Base-by-base conservation (phyloP, 1,140 invertebrate genomes). In the Asobara japonica region DNA sequence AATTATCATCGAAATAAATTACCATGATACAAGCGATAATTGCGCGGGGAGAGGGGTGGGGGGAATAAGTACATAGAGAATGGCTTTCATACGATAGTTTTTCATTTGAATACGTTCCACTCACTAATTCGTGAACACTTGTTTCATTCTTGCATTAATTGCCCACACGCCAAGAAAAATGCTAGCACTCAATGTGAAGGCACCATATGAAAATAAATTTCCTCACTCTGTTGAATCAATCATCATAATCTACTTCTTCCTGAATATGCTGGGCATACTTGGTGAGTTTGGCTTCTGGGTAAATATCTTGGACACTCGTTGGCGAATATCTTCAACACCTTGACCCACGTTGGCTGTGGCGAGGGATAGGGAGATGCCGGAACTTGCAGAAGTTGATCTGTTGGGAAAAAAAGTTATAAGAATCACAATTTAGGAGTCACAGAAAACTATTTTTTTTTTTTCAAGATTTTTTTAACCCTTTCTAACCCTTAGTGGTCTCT, bases 291-390 rank as follows among this genome's bases (percentile, higher is more conserved):
- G 80, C 65, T 89, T 89, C 11, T 88, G 84, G 33, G 89, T 89
- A 75, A 91, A 91, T 68, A 91, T 91, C 74, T 91, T 91, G 25
- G 89, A 90, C 74, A 91, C 84, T 76, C 88, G 85, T 69, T 90
- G 89, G 22, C 88, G 85, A 88, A 91, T 89, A 31, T 91, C 90
- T 78, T 91, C 90, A 38, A 91, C 89, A 11, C 89, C 89, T 73
- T 90, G 88, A n/a, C 88, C 89, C 13, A 89, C 88, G 71, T 89
- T 89, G 10, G 81, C 84, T 0, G 84, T 83, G 8, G 85, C 83
- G 71, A 86, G 79, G 22, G 86, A 84, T 4, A 89, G 72, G 0
- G 84, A 86, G 5, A 88, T 71, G 1, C 85, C 80, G 1, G 83
- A 84, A 72, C 80, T 81, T 11, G 77, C 72, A 1, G 85, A 86